These are phyloP conservation scores for Epinephelus malabaricus DNA, from an alignment of 2,797 vertebrate species.

Conservation along the genomic window DNA sequence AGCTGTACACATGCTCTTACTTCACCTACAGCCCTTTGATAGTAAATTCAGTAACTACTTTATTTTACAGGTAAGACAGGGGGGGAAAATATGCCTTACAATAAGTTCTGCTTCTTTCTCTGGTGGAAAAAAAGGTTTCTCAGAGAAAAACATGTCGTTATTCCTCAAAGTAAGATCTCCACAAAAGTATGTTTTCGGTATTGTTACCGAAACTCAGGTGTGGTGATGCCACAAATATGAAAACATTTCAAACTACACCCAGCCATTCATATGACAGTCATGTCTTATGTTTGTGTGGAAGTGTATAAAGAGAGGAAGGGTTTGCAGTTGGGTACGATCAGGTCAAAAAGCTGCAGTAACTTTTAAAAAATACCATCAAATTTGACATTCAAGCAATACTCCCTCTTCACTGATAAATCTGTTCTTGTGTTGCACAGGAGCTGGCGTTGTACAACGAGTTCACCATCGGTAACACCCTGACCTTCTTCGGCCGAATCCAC, in stretches of 20 bases:
- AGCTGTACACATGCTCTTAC: too few species aligned
- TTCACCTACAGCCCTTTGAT: too few species aligned
- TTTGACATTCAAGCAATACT: background rate
- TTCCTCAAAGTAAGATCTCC: too few species aligned
- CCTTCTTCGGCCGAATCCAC: slow-evolving; percentile 86
- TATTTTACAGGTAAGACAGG: too few species aligned
- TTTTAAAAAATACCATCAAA: background rate
- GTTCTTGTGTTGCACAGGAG: slow-evolving; percentile 72
- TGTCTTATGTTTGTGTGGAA: background rate
- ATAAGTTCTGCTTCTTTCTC: background rate
- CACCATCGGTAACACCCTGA: slow-evolving; percentile 86
- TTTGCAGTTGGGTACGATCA: background rate
- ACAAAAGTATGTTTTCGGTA: background rate
- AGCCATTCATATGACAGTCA: background rate
- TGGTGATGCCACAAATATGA: background rate
- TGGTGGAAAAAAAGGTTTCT: background rate
- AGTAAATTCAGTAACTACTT: too few species aligned
- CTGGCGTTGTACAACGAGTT: slow-evolving; percentile 89
- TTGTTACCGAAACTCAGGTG: background rate
- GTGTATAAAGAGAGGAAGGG: background rate
- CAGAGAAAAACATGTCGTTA: background rate
- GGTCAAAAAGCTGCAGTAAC: background rate
- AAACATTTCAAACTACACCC: background rate
- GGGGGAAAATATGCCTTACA: too few species aligned
- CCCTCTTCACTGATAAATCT: too few species aligned